Base-by-base conservation (phyloP, 2,113 vertebrate species). In the Opisthocomus hoazin region DNA sequence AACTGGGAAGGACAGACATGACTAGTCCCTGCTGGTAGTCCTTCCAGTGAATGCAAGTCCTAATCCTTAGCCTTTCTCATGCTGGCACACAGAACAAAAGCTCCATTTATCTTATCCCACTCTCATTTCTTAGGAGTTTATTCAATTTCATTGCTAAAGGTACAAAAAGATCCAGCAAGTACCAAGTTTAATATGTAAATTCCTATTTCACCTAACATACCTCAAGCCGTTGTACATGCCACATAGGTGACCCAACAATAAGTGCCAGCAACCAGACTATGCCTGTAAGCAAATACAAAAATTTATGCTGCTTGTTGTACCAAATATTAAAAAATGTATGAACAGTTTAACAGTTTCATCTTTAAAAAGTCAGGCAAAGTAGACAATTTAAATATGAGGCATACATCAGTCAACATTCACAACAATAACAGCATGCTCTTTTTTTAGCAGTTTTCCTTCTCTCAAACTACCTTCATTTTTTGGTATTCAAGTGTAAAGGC, bases 221-320 rank as follows among this genome's bases (percentile, higher is more conserved):
- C 98, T 98, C 97, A 11, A 98, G 97, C 10, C 57, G 93, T 11
- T 98, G 98, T 45, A 98, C 97, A 0, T 98, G 97, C 98, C 97
- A 98, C 97, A 98, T 98, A 37, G 98, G 98, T 15, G 97, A 96
- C 23, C 98, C 98, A 17, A 98, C 96, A 54, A 97, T 80, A 70
- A 97, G 46, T 7, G 98, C 98, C 95, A 98, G 91, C 89, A 98
- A 53, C 98, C 98, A 98, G 61, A 98, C 97, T 71, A 98, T 63
- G 58, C 98, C 98, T 98, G 95, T 5, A 76, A 96, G 85, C 19
- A 93, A 50, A 88, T 1, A 69, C 19, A 81, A n/a, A n/a, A n/a
- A n/a, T n/a, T n/a, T n/a, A n/a, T n/a, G n/a, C n/a, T n/a, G n/a
- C n/a, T n/a, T n/a, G n/a, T n/a, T n/a, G n/a, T n/a, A n/a, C n/a